phyloP scores from a whole-genome alignment of 2,888 invertebrate genomes.

The Hydroisotoma schaefferi region DNA sequence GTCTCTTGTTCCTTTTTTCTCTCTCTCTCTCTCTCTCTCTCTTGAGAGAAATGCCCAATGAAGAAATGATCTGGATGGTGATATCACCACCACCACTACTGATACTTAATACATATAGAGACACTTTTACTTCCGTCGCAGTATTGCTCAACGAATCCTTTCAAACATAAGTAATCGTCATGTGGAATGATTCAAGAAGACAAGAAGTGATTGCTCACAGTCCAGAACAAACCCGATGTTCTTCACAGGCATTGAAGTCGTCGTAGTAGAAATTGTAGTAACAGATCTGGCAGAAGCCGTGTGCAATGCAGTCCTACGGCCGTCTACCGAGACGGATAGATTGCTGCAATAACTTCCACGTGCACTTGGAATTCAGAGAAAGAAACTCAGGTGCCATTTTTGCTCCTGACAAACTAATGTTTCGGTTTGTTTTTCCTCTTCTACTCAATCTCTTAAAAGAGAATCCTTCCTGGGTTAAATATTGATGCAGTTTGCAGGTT shows the following conservation, averaged over 20 bases:
- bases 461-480: background rate
- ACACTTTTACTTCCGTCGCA: constrained; percentile 1
- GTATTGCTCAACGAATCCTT: background rate
- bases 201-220: background rate
- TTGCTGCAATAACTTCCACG: background rate
- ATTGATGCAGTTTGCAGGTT: background rate
- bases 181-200: background rate
- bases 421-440: background rate
- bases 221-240: background rate
- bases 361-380: background rate
- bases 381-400: constrained; percentile 3
- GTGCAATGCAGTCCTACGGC: background rate
- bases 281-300: no score
- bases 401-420: background rate
- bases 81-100: no score
- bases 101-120: background rate
- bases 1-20: no score
- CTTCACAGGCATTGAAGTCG: background rate
- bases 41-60: constrained; percentile 1
- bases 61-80: background rate
- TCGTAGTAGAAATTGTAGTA: background rate
- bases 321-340: background rate
- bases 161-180: background rate
- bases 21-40: background rate
- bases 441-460: background rate